phyloP scores from a whole-genome alignment of 2,797 vertebrate genomes.

The Cyprinella venusta region DNA sequence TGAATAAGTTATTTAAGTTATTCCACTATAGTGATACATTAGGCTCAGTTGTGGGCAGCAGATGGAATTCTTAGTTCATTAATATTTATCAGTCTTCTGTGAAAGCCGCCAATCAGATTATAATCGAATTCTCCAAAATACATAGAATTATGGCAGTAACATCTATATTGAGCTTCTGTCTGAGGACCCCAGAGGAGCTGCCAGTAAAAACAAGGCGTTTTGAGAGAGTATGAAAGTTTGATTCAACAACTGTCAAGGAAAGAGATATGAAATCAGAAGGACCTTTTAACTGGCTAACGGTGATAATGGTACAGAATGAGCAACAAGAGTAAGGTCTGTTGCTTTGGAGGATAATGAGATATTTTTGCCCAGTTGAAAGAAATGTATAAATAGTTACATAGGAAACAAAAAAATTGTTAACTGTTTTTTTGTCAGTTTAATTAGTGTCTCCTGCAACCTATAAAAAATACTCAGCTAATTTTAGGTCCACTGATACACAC shows the following conservation, averaged over 20 bases:
- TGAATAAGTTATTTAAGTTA: constrained; percentile 47
- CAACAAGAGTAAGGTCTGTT: constrained; percentile 47
- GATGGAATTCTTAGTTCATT: constrained; percentile 47
- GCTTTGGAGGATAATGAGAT: constrained; percentile 54
- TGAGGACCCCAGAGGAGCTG: constrained; percentile 19
- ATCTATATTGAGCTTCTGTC: constrained; percentile 22
- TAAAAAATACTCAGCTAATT: constrained; percentile 55
- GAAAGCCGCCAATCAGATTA: constrained; percentile 37
- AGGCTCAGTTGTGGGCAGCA: constrained; percentile 57
- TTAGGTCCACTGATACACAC: constrained; percentile 52
- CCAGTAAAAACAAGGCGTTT: not conserved
- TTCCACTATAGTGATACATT: constrained; percentile 39
- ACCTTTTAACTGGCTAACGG: constrained; percentile 62
- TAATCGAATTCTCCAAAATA: constrained; percentile 51
- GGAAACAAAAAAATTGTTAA: constrained; percentile 36
- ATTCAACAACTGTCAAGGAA: not conserved
- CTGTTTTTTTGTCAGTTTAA: constrained; percentile 60
- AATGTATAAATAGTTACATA: constrained; percentile 41
- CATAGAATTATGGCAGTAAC: constrained; percentile 35
- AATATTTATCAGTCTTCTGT: constrained; percentile 45
- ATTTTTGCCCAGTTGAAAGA: constrained; percentile 37
- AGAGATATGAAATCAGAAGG: constrained; percentile 43
- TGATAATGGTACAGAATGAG: constrained; percentile 63
- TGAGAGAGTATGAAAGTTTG: constrained; percentile 14
- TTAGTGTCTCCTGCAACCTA: constrained; percentile 69